These are phyloP conservation scores for Hemichromis elongatus DNA, from an alignment of 2,113 vertebrate genomes.

Conservation along the genomic window DNA sequence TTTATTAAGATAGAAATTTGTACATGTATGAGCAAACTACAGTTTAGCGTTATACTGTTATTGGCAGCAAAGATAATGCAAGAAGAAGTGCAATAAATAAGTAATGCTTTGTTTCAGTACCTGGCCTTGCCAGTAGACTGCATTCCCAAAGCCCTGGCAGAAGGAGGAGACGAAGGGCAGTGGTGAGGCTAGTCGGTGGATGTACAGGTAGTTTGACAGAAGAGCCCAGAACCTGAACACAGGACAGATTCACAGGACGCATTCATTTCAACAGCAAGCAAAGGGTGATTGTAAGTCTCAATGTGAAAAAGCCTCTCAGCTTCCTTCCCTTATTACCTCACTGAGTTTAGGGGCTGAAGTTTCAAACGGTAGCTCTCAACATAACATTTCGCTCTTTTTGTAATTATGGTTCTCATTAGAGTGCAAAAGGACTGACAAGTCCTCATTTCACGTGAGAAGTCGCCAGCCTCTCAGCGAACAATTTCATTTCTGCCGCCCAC, in stretches of 20 bases:
- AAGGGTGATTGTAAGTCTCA: not conserved
- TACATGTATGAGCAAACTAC: not conserved
- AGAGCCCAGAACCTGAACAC: constrained; percentile 82
- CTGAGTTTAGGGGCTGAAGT: not conserved
- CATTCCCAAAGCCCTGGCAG: constrained; percentile 88
- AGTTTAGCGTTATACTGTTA: not conserved
- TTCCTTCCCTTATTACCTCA: not conserved
- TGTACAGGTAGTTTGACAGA: constrained; percentile 73
- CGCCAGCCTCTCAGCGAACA: fast-evolving
- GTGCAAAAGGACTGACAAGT: not conserved
- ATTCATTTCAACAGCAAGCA: not conserved
- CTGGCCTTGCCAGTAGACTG: constrained; percentile 80
- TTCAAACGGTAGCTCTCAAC: not conserved
- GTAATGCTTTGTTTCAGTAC: constrained; percentile 41
- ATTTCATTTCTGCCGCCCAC: not conserved
- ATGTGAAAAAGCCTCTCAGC: not conserved
- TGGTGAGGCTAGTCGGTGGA: constrained; percentile 70
- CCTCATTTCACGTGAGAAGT: not conserved
- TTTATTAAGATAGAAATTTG: not conserved
- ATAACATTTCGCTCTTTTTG: not conserved
- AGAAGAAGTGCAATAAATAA: not conserved
- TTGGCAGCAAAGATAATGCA: not conserved
- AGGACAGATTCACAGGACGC: not conserved
- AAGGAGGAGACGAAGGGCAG: constrained; percentile 89
- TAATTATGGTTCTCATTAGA: not conserved